Evolutionary conservation across 92 coral and sea anemone genomes (phyloP), one percentile per base, ranked within the genome.

Genomic region (Phymanthus crucifer): DNA sequence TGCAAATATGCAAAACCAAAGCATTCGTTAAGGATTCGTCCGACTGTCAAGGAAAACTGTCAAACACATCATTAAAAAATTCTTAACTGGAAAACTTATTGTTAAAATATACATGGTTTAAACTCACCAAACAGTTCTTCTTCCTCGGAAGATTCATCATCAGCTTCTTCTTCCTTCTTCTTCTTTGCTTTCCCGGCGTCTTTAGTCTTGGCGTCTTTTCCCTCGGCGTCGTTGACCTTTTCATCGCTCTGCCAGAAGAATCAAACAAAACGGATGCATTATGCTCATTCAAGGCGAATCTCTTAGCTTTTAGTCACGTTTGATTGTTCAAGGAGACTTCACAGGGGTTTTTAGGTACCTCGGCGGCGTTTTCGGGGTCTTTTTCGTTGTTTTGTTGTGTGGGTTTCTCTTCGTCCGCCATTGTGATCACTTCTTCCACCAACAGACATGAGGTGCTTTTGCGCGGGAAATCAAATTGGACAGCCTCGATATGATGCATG

Each of bases 401-500:
- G 40, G 72, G 38, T 84, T 76, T 87, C 13, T 66, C 83, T 27
- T 86, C 85, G 52, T 88, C 87, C 89, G 96, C 96, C 96, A 91
- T 91, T 79, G 33, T 87, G 91, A 80, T 72, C 87, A 73, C 83
- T 73, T 78, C 85, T 87, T 83, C 86, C 69, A 82, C 78, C 68
- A 83, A 67, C 88, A 65, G 88, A 92, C 95, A 88, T 91, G 95
- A 86, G 93, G 93, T 77, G 66, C 81, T 64, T 88, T 88, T 79
- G 89, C 89, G 93, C 93, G 93, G 96, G 93, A 91, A 89, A 91
- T 78, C 79, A 74, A 54, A 84, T 79, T 21, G 78, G 10, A 36
- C 81, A 71, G 87, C 84, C 90, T 87, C 90, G 75, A 56, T 40
- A 66, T 83, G 80, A 40, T 78, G 90, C 73, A 16, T 1, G 10